These are phyloP conservation scores for Drosophila chauvacae DNA, from an alignment of 1,140 invertebrate genomes.

Conservation along the genomic window DNA sequence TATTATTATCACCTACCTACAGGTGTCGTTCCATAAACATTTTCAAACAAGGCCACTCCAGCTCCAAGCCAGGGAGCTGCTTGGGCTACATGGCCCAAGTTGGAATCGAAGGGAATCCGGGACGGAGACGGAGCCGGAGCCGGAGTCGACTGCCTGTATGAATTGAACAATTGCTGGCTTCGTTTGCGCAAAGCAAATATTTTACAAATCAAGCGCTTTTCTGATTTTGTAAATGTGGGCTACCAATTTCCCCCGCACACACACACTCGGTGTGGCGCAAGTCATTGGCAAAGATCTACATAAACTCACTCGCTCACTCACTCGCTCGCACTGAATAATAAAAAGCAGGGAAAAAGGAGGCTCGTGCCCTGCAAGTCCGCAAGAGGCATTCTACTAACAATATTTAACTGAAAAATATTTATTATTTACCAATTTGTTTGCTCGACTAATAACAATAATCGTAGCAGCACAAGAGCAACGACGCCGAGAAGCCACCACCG, in stretches of 20 bases:
- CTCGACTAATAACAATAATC: conserved; percentile 84
- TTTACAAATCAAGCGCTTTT: conserved; percentile 84
- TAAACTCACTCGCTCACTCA: conserved; percentile 30
- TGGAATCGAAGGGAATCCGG: conserved; percentile 24
- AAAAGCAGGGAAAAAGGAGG: conserved; percentile 48
- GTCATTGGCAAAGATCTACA: conserved; percentile 83
- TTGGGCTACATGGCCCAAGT: conserved; percentile 18
- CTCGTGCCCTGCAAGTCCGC: conserved; percentile 67
- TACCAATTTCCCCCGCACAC: conserved; percentile 77
- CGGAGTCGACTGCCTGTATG: conserved; percentile 57
- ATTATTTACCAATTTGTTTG: conserved; percentile 84
- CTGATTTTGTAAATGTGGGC: conserved; percentile 84
- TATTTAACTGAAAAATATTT: conserved; percentile 85
- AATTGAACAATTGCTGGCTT: conserved; percentile 81
- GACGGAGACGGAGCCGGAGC: conserved; percentile 23
- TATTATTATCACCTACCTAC: conserved; percentile 83
- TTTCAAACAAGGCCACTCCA: conserved; percentile 61
- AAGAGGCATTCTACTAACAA: conserved; percentile 82
- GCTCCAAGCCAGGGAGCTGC: conserved; percentile 36
- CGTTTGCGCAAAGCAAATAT: conserved; percentile 83
- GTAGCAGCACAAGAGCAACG: conserved; percentile 62
- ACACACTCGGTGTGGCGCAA: conserved; percentile 50
- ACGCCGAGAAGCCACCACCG: conserved; percentile 13
- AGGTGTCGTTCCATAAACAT: conserved; percentile 82
- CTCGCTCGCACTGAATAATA: conserved; percentile 20